Percentiles rank a stretch among this genome's conserved stretches.
Evolutionary conservation across 2,888 invertebrate species (phyloP).

Genomic region (Eurois occulta): DNA sequence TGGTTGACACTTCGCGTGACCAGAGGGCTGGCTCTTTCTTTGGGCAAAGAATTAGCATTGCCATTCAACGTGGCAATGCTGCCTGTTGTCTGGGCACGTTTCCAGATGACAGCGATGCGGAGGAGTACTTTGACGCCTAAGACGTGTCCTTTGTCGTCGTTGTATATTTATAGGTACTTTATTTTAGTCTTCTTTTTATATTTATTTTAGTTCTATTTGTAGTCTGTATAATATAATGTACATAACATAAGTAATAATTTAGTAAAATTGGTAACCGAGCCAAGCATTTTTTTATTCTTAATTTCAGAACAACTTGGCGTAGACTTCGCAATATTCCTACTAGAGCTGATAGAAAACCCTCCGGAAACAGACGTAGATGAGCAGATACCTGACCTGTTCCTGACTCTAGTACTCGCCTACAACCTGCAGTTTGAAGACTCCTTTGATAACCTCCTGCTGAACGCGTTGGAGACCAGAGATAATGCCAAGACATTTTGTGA

Average conservation of each 20-base stretch:
- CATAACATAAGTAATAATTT: background rate
- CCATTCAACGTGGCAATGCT: too few species aligned
- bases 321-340: constrained; percentile 94
- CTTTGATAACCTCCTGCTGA: constrained; percentile 93
- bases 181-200: too few species aligned
- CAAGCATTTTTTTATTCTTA: background rate
- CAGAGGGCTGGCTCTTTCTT: too few species aligned
- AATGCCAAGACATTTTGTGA: constrained; percentile 97
- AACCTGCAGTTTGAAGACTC: constrained; percentile 95
- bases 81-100: too few species aligned
- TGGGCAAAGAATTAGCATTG: too few species aligned
- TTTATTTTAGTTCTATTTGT: too few species aligned
- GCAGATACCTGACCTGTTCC: constrained; percentile 95
- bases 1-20: too few species aligned
- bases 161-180: too few species aligned
- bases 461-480: constrained; percentile 92
- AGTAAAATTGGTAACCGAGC: background rate
- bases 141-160: too few species aligned
- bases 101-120: too few species aligned
- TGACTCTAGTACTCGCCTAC: constrained; percentile 96
- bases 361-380: constrained; percentile 95
- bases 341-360: constrained; percentile 95
- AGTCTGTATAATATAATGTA: too few species aligned
- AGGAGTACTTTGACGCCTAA: too few species aligned
- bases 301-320: constrained; percentile 94